Base-by-base conservation (phyloP, 2,888 invertebrate species). In the Tinea trinotella region DNA sequence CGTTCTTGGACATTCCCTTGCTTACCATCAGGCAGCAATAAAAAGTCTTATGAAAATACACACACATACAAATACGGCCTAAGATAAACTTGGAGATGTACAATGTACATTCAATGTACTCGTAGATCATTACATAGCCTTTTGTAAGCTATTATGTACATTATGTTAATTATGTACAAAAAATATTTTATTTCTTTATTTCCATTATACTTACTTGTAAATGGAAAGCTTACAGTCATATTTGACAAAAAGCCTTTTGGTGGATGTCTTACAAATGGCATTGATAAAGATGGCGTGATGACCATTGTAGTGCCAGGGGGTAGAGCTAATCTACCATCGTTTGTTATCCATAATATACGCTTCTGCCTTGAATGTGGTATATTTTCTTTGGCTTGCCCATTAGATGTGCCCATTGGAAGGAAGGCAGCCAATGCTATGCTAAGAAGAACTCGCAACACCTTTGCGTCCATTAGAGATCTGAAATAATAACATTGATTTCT, bases 211-310 rank as follows among this genome's bases (percentile, higher is more conserved):
- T 90, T 80, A 95, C 95, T 94, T 67, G 94, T 92, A 66, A 95
- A 92, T 13, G 95, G 95, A 64, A 95, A 89, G 76, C 93, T 93
- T 65, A 95, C 89, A 18, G 94, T 92, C 83, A 95, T 87, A 71
- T 95, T 95, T 54, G 94, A 93, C 62, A 93, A 88, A 74, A 95
- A 95, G 53, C 95, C 95, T 66, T 93, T 91, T 0, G 94, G 94
- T 6, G 95, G 95, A 83, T 95, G 92, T 63, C 95, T 84, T 2
- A 95, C 93, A 64, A 95, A 91, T 7, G 95, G 95, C 84, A 95
- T 82, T 3, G 94, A 91, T 46, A 95, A 74, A 3, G 95, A 93
- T 7, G 95, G 95, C 2, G 93, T 90, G 61, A 95, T 92, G 19
- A 92, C 89, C 77, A 95, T 87, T 1, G 92, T 87, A 0, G 95